phyloP scores from a whole-genome alignment of 2,113 vertebrate genomes.

The Chloropsis cyanopogon region DNA sequence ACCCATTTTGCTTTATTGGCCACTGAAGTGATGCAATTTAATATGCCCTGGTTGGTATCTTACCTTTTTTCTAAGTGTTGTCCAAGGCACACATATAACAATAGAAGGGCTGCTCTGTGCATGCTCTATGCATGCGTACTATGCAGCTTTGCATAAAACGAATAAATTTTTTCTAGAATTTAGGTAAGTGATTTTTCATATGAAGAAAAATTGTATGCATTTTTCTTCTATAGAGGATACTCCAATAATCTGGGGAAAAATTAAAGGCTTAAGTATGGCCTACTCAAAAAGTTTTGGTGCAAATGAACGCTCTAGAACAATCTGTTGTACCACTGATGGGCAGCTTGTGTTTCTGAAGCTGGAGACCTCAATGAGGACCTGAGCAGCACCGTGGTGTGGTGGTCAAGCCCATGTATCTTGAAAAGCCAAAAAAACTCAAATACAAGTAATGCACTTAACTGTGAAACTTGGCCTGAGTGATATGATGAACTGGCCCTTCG shows the following conservation, averaged over 20 bases:
- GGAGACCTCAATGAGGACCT: neutral
- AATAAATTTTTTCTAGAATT: neutral
- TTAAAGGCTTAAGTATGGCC: neutral
- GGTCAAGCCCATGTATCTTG: neutral
- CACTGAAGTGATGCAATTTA: fast-evolving
- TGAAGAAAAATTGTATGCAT: neutral
- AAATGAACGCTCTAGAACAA: neutral
- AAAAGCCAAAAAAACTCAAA: neutral
- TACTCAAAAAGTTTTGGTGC: neutral
- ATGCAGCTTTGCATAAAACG: neutral
- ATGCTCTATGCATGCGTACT: neutral
- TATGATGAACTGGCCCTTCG: no score
- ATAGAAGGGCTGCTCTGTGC: neutral
- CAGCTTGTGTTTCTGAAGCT: neutral
- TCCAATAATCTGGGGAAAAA: neutral
- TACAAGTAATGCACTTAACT: neutral
- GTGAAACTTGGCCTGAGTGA: neutral
- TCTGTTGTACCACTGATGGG: neutral
- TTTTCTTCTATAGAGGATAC: neutral
- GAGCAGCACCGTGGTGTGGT: fast-evolving
- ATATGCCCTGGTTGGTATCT: neutral
- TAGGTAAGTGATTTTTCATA: neutral
- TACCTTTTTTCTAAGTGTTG: slow-evolving; percentile 15
- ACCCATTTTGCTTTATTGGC: neutral
- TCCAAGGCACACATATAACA: neutral